A percentile compares a stretch with the other conserved stretches of the same genome.
These are phyloP conservation scores for Orthonychiurus folsomi DNA, from an alignment of 2,888 invertebrate genomes.

Conservation along the genomic window DNA sequence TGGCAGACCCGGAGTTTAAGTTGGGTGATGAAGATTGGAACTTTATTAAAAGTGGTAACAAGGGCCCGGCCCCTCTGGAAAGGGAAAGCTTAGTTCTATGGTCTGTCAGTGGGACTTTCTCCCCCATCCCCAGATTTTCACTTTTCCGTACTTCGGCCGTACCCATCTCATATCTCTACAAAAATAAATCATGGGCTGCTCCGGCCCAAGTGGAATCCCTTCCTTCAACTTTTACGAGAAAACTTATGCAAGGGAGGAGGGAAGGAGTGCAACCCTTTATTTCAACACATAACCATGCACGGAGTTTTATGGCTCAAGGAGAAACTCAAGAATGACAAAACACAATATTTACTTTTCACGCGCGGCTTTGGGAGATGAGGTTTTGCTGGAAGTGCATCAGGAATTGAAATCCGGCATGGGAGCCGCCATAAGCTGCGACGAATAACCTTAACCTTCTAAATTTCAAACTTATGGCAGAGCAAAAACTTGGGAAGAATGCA, in stretches of 20 bases:
- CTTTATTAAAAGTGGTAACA: conserved; percentile 21
- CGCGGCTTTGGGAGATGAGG: too few species aligned
- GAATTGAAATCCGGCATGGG: too few species aligned
- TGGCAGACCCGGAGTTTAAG: neutral
- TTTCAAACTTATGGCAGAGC: too few species aligned
- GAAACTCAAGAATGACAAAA: too few species aligned
- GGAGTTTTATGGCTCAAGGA: too few species aligned
- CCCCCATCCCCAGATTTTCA: neutral
- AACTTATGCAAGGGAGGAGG: conserved; percentile 16
- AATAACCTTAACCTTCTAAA: too few species aligned
- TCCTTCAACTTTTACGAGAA: conserved; percentile 18
- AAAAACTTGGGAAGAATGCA: too few species aligned
- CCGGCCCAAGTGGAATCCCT: neutral
- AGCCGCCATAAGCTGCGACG: too few species aligned
- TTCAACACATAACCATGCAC: too few species aligned
- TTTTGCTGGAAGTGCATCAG: too few species aligned
- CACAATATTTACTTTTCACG: too few species aligned
- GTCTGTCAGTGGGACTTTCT: neutral
- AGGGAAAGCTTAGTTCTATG: neutral
- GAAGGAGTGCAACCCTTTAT: neutral
- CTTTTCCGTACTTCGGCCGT: neutral
- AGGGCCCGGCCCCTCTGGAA: neutral
- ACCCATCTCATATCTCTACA: conserved; percentile 17
- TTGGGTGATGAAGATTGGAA: conserved; percentile 15
- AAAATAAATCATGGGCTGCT: conserved; percentile 19